These are phyloP conservation scores for Pectinophora gossypiella DNA, from an alignment of 1,140 invertebrate species.

Conservation along the genomic window DNA sequence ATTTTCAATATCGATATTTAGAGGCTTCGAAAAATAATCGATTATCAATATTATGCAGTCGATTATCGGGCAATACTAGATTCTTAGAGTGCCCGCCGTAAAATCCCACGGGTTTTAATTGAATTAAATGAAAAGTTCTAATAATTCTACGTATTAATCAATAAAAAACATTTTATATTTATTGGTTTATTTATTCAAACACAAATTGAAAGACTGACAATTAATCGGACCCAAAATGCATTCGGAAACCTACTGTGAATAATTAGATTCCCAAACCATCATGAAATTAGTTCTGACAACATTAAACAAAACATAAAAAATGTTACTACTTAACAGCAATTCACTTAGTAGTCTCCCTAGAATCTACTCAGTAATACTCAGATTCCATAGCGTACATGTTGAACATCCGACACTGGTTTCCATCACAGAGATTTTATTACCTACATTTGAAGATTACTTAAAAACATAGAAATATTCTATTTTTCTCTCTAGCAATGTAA, in stretches of 20 bases:
- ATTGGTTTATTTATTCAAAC: slow-evolving; percentile 58
- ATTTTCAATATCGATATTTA: too few relatives aligned
- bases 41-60: too few relatives aligned
- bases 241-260: slow-evolving; percentile 45
- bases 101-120: too few relatives aligned
- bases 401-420: slow-evolving; percentile 56
- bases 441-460: slow-evolving; percentile 49
- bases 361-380: slow-evolving; percentile 70
- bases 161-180: not conserved
- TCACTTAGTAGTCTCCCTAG: slow-evolving; percentile 59
- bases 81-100: too few relatives aligned
- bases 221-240: slow-evolving; percentile 62
- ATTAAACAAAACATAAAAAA: slow-evolving; percentile 71
- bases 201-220: slow-evolving; percentile 70
- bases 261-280: slow-evolving; percentile 55
- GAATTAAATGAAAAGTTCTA: too few relatives aligned
- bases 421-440: slow-evolving; percentile 68
- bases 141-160: too few relatives aligned
- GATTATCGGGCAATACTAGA: too few relatives aligned
- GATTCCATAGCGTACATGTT: slow-evolving; percentile 59
- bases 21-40: too few relatives aligned
- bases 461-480: slow-evolving; percentile 58
- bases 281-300: slow-evolving; percentile 67
- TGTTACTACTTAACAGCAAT: slow-evolving; percentile 69
- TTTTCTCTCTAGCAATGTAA: slow-evolving; percentile 55